These are phyloP conservation scores for Drosophila suboccidentalis DNA, from an alignment of 2,888 invertebrate species.

Conservation along the genomic window DNA sequence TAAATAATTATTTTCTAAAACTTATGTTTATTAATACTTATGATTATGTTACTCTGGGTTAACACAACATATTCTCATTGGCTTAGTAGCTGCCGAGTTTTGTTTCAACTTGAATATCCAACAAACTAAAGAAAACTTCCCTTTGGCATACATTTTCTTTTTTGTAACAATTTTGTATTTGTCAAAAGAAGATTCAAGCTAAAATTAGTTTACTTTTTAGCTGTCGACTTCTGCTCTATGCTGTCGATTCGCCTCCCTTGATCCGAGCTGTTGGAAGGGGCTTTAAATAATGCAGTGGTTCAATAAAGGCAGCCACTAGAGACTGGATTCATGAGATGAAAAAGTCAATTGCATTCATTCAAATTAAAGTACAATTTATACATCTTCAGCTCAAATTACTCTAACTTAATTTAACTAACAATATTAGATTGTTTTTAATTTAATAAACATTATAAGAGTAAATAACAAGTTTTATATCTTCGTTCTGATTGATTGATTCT, in stretches of 20 bases:
- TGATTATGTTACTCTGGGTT: not conserved
- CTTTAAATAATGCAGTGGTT: not conserved
- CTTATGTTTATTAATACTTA: not conserved
- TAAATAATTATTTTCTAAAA: not conserved
- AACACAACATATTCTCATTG: not conserved
- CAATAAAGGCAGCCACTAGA: not conserved
- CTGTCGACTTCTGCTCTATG: not conserved
- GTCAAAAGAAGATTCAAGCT: conserved; percentile 8
- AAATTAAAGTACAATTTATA: too few relatives aligned
- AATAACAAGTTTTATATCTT: too few relatives aligned
- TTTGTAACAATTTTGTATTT: conserved; percentile 2
- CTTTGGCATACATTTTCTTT: not conserved
- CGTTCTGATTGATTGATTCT: not conserved
- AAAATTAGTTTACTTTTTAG: conserved; percentile 21
- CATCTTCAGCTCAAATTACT: too few relatives aligned
- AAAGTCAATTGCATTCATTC: too few relatives aligned
- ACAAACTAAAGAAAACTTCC: not conserved
- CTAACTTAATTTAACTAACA: too few relatives aligned
- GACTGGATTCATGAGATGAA: not conserved
- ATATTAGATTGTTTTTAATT: too few relatives aligned
- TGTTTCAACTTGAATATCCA: not conserved
- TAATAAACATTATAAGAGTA: too few relatives aligned
- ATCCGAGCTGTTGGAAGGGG: not conserved
- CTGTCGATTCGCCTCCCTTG: not conserved
- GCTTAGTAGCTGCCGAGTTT: not conserved